Evolutionary conservation across 2,797 vertebrate genomes (phyloP).

Genomic region (Morus bassanus): DNA sequence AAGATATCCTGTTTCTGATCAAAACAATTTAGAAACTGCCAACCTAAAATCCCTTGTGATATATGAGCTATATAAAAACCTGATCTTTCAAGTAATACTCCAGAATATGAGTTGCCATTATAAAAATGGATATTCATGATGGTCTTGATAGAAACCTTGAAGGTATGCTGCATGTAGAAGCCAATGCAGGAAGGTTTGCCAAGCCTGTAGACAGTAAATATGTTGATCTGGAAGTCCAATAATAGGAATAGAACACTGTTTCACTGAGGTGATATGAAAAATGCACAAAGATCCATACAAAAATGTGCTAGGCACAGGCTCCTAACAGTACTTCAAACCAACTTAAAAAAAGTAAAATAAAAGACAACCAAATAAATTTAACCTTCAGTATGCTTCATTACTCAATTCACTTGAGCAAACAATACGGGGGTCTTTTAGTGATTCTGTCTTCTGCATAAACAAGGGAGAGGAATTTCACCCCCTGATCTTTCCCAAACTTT

Average conservation of each 20-base stretch:
- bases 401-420: not conserved
- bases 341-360: too few species aligned
- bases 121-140: not conserved
- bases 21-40: not conserved
- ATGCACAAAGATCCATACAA: not conserved
- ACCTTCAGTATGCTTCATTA: not conserved
- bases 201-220: not conserved
- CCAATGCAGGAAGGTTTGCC: not conserved
- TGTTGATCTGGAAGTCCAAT: not conserved
- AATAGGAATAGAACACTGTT: not conserved
- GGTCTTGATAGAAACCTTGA: not conserved
- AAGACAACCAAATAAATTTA: not conserved
- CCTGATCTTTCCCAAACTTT: not conserved
- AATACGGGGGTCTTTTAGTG: not conserved
- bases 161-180: not conserved
- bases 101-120: not conserved
- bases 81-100: not conserved
- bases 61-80: not conserved
- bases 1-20: not conserved
- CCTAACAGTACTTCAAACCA: too few species aligned
- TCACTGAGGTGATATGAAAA: not conserved
- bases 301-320: not conserved
- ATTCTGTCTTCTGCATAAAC: not conserved
- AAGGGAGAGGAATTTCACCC: not conserved
- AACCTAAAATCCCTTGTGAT: not conserved